Evolutionary conservation across 2,113 vertebrate genomes (phyloP).

Genomic region (Leucosticte australis): DNA sequence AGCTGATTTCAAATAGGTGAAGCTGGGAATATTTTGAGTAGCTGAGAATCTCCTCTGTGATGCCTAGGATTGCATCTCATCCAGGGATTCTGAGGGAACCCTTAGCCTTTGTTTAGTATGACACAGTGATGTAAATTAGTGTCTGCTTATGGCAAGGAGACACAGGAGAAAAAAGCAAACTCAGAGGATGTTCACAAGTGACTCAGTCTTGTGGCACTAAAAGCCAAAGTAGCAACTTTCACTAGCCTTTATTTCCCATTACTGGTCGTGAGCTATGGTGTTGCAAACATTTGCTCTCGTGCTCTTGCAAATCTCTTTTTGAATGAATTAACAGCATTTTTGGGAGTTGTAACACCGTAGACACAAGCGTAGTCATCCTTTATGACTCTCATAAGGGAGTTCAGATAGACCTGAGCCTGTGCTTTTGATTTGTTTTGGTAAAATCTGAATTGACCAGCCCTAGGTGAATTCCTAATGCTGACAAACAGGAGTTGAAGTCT

Average conservation of each 20-base stretch:
- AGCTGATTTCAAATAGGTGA: not conserved
- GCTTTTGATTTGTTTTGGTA: not conserved
- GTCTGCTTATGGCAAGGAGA: not conserved
- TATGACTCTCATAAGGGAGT: not conserved
- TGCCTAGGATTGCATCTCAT: not conserved
- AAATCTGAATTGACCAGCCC: not conserved
- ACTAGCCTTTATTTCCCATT: not conserved
- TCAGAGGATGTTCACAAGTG: not conserved
- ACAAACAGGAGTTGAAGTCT: not conserved
- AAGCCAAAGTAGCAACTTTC: not conserved
- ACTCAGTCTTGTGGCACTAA: not conserved
- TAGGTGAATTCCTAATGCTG: not conserved
- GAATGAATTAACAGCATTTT: not conserved
- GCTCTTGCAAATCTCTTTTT: not conserved
- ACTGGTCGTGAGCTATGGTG: not conserved
- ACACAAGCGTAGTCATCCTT: not conserved
- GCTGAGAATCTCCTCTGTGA: not conserved
- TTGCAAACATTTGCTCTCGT: not conserved
- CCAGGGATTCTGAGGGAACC: not conserved
- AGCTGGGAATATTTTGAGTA: not conserved
- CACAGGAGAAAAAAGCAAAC: not conserved
- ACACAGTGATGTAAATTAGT: not conserved
- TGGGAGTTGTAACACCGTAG: not conserved
- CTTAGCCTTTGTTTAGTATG: not conserved
- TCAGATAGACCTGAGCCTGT: not conserved